Base-by-base conservation (phyloP, 1,140 invertebrate species). In the Scaptomyza pallida region DNA sequence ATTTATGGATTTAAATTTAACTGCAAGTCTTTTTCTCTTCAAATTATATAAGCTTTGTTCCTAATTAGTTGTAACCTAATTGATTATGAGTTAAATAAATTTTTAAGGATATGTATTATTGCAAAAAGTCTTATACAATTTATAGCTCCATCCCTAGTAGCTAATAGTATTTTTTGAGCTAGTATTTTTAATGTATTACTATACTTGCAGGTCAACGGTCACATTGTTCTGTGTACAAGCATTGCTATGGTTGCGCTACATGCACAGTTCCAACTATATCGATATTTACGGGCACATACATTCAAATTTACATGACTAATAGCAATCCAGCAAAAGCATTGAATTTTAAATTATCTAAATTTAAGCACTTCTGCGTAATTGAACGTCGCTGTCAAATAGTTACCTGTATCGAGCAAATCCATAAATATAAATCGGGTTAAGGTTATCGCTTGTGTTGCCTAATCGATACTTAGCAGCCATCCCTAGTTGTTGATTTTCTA, bases 401-500 rank as follows among this genome's bases (percentile, higher is more conserved):
- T 30, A 30, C 6, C 2, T 10, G 2, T 8, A 30, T 30, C 2
- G 8, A 30, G 23, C 4, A 0, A 26, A 26, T 26, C 5, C 8
- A 26, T 4, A 26, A 5, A 30, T n/a, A 6, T n/a, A 2, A 35
- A 30, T 41, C 37, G 33, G 59, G 9, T 23, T 23, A 9, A 21
- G 23, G 0, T 4, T 41, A 70, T 61, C 70, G 57, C 47, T 48
- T 12, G 3, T 12, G 23, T 3, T 9, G n/a, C 10, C 9, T 10
- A 54, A 62, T 68, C 69, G 63, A 61, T 54, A 45, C 19, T 48
- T 30, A 4, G 15, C 16, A 13, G 43, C 23, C 71, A 68, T 69
- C 73, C 52, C 48, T 83, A 68, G 72, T 75, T 86, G 82, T 88
- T 88, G 82, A 86, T 82, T 85, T 85, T 86, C 63, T 65, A 43